A percentile compares a stretch with the other conserved stretches of the same genome.
These are phyloP conservation scores for Malurus splendens DNA, from an alignment of 2,797 vertebrate species.

Conservation along the genomic window DNA sequence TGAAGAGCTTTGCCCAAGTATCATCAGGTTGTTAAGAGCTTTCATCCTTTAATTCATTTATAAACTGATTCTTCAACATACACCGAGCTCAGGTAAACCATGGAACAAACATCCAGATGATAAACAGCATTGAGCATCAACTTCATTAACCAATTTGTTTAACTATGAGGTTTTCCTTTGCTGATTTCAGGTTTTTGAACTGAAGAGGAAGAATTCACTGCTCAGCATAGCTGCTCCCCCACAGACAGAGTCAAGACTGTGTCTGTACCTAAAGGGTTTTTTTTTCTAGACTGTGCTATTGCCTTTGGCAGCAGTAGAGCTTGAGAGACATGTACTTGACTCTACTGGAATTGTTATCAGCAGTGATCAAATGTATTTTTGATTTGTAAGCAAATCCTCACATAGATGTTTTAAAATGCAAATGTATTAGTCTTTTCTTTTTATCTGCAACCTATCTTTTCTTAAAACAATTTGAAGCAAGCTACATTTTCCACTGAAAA, in stretches of 20 bases:
- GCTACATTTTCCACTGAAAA: background rate
- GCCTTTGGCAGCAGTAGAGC: background rate
- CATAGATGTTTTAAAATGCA: background rate
- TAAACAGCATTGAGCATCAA: rapidly evolving
- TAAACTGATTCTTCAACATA: background rate
- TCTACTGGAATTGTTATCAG: background rate
- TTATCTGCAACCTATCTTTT: background rate
- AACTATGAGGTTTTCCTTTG: background rate
- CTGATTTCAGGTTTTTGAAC: background rate
- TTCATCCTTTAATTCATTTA: background rate
- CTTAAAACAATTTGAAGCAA: background rate
- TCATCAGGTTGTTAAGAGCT: background rate
- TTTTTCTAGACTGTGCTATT: background rate
- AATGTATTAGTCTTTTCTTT: background rate
- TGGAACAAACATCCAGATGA: rapidly evolving
- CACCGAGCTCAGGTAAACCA: background rate
- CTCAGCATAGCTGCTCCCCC: background rate
- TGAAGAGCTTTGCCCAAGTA: background rate
- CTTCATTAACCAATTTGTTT: background rate
- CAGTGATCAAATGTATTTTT: background rate
- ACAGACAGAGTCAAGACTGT: background rate
- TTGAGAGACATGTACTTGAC: rapidly evolving
- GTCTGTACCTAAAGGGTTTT: background rate
- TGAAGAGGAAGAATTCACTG: background rate
- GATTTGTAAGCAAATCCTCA: background rate